Evolutionary conservation across 2,797 vertebrate species (phyloP).

Genomic region (Pipistrellus pygmaeus): DNA sequence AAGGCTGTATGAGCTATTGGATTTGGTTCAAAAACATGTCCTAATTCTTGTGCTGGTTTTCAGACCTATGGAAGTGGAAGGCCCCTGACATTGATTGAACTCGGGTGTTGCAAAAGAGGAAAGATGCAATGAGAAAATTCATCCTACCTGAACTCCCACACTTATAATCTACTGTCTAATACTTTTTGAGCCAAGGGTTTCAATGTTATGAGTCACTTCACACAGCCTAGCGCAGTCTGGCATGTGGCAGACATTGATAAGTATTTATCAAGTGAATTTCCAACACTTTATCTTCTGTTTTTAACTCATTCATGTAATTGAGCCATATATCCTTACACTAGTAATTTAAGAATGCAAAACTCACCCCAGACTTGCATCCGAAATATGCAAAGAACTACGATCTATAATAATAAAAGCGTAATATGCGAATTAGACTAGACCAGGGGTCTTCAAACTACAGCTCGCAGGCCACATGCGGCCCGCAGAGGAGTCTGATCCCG

Average conservation of each 20-base stretch:
- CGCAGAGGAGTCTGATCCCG: too few species aligned
- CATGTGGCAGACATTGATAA: constrained; percentile 9
- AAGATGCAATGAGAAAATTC: constrained; percentile 18
- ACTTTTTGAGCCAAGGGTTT: constrained; percentile 27
- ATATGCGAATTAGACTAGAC: too few species aligned
- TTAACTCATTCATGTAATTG: neutral
- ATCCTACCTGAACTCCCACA: neutral
- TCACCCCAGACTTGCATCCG: neutral
- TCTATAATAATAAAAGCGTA: too few species aligned
- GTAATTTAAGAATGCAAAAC: constrained; percentile 33
- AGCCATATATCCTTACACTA: neutral
- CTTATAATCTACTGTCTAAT: neutral
- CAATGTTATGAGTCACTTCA: neutral
- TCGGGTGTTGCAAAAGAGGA: neutral
- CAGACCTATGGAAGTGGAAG: neutral
- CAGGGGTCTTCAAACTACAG: too few species aligned
- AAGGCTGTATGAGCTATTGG: constrained; percentile 2
- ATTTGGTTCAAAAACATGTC: constrained; percentile 23
- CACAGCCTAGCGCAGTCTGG: neutral
- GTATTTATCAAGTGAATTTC: constrained; percentile 47
- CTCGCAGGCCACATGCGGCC: too few species aligned
- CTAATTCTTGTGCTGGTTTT: constrained; percentile 25
- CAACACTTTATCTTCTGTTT: constrained; percentile 26
- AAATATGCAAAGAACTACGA: neutral
- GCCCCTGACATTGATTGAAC: neutral